These are phyloP conservation scores for Alectura lathami DNA, from an alignment of 2,113 vertebrate species.

Conservation along the genomic window DNA sequence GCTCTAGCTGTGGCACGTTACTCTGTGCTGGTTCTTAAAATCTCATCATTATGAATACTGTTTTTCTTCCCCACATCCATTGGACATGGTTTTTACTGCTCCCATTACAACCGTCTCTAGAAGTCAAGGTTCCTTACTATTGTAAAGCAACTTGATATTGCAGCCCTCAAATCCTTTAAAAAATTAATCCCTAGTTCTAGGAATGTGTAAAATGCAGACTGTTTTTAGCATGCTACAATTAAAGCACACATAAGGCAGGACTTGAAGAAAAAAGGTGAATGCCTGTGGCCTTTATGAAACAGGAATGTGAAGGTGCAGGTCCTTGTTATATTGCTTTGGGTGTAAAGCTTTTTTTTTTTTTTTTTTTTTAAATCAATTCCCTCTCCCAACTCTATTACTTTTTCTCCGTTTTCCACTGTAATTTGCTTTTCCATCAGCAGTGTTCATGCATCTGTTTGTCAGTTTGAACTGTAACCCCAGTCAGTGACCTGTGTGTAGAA, in stretches of 20 bases:
- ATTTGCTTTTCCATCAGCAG: neutral
- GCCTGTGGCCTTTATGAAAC: neutral
- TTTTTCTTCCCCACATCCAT: neutral
- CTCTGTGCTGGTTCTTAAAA: neutral
- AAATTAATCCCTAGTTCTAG: neutral
- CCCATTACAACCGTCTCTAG: neutral
- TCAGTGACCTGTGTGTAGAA: neutral
- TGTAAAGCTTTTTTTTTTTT: neutral
- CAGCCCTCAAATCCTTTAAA: conserved; percentile 3
- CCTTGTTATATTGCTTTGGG: neutral
- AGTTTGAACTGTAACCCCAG: neutral
- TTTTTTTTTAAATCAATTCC: neutral
- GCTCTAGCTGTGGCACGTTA: neutral
- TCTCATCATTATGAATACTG: neutral
- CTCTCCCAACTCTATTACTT: neutral
- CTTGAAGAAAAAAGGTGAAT: neutral
- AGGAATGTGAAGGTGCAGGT: neutral
- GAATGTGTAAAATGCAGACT: neutral
- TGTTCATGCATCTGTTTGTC: neutral
- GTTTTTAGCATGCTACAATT: neutral
- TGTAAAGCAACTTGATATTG: conserved; percentile 15
- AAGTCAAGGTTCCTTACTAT: neutral
- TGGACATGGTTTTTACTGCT: neutral
- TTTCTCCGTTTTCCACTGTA: neutral
- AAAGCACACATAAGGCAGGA: neutral